These are phyloP conservation scores for Dysdera silvatica DNA, from an alignment of 1,140 invertebrate species.

Conservation along the genomic window DNA sequence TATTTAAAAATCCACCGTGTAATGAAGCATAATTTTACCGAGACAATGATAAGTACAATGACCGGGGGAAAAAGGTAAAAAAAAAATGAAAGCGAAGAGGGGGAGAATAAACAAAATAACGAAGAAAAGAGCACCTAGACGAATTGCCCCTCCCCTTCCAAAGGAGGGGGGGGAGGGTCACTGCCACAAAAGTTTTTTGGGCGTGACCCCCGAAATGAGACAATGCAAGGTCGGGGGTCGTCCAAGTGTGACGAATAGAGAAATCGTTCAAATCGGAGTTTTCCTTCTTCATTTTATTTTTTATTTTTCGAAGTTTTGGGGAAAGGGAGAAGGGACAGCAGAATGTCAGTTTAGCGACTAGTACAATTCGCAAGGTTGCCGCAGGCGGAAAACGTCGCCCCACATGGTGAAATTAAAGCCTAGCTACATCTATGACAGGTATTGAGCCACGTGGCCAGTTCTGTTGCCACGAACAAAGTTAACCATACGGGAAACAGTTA, in stretches of 20 bases:
- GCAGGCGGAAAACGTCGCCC: neutral
- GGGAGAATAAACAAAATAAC: too few relatives aligned
- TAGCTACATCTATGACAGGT: neutral
- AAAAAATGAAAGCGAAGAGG: too few relatives aligned
- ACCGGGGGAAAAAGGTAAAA: too few relatives aligned
- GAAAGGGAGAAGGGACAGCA: neutral
- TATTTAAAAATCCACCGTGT: too few relatives aligned
- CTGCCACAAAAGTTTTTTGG: neutral
- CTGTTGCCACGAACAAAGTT: neutral
- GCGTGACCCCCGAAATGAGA: neutral
- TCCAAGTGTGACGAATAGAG: neutral
- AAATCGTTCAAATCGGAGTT: neutral
- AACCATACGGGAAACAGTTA: too few relatives aligned
- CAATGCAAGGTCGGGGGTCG: neutral
- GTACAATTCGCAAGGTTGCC: neutral
- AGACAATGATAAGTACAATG: too few relatives aligned
- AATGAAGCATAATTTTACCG: too few relatives aligned
- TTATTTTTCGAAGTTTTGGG: neutral
- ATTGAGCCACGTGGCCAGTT: neutral
- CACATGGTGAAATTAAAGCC: neutral
- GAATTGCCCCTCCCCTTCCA: neutral
- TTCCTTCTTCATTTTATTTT: neutral
- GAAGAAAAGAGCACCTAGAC: too few relatives aligned
- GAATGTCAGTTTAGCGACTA: neutral
- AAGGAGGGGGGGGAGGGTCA: neutral